A percentile compares a stretch with the other conserved stretches of the same genome.
Conservation (phyloP, 1,140 invertebrate species). For the Coelopa frigida region DNA sequence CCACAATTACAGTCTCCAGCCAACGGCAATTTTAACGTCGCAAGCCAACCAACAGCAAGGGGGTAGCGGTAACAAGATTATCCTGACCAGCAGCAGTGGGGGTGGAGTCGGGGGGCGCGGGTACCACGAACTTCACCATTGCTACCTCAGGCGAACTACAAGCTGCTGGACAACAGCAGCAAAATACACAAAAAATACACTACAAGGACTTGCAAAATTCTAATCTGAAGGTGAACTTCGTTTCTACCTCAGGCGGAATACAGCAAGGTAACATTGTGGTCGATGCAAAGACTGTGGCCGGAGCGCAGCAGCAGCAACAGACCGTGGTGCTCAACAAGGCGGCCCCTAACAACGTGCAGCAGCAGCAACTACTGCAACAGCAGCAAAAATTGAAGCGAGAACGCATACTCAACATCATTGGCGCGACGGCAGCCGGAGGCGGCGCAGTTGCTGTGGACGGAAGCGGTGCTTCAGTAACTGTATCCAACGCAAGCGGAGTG, state of each 20-base stretch:
- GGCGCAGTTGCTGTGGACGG: too few species aligned
- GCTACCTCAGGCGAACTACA: conserved; percentile 34
- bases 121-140: conserved; percentile 32
- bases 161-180: conserved; percentile 21
- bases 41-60: conserved; percentile 21
- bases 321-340: conserved; percentile 35
- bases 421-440: conserved; percentile 8
- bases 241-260: conserved; percentile 20
- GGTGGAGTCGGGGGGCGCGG: conserved; percentile 6
- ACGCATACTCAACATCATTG: conserved; percentile 17
- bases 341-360: conserved; percentile 12
- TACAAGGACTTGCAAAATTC: conserved; percentile 38
- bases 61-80: conserved; percentile 34
- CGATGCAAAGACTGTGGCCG: neutral
- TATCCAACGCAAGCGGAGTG: too few species aligned
- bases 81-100: conserved; percentile 33
- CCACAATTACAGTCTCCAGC: conserved; percentile 42
- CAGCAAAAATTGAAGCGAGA: conserved; percentile 34
- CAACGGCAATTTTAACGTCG: conserved; percentile 36
- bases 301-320: conserved; percentile 20
- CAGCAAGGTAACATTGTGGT: conserved; percentile 8
- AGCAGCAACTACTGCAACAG: conserved; percentile 24
- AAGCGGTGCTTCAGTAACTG: too few species aligned
- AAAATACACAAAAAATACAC: conserved; percentile 22
- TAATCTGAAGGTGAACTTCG: conserved; percentile 41